Conservation (phyloP, 2,113 vertebrate species). For the Isurus oxyrinchus region DNA sequence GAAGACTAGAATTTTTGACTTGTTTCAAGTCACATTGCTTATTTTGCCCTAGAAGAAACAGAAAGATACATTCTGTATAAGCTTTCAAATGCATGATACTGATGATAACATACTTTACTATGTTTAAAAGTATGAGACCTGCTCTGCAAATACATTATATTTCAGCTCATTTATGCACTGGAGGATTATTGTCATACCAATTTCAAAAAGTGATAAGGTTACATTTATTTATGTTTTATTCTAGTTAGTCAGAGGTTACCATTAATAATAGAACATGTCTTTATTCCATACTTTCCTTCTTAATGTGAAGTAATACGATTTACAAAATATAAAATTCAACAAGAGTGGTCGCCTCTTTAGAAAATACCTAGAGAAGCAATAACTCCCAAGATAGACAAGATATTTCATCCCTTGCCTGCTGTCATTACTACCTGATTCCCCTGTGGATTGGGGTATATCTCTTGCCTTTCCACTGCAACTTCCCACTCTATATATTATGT, state of each 20-base stretch:
- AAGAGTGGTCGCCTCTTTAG: neutral
- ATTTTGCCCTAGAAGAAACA: slow-evolving; percentile 23
- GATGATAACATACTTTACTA: neutral
- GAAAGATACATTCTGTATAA: slow-evolving; percentile 8
- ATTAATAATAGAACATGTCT: slow-evolving; percentile 28
- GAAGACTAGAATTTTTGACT: slow-evolving; percentile 26
- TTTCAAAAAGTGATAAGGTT: slow-evolving; percentile 32
- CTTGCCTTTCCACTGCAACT: neutral
- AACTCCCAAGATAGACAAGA: neutral
- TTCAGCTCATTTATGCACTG: neutral
- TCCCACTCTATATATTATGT: slow-evolving; percentile 31
- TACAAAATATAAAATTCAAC: slow-evolving; percentile 25
- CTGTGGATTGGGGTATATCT: slow-evolving; percentile 8
- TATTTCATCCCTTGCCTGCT: slow-evolving; percentile 28
- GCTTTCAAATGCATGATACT: slow-evolving; percentile 34
- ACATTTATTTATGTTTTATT: slow-evolving; percentile 24
- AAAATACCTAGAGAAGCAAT: slow-evolving; percentile 31
- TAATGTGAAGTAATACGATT: neutral
- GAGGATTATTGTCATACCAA: neutral
- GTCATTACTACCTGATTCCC: slow-evolving; percentile 26
- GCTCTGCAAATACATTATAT: slow-evolving; percentile 13
- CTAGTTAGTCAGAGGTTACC: slow-evolving; percentile 32
- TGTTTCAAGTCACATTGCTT: slow-evolving; percentile 31
- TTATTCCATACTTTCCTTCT: slow-evolving; percentile 5
- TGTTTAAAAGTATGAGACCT: slow-evolving; percentile 10